phyloP scores from a whole-genome alignment of 2,113 vertebrate species.

The Oceanites oceanicus region DNA sequence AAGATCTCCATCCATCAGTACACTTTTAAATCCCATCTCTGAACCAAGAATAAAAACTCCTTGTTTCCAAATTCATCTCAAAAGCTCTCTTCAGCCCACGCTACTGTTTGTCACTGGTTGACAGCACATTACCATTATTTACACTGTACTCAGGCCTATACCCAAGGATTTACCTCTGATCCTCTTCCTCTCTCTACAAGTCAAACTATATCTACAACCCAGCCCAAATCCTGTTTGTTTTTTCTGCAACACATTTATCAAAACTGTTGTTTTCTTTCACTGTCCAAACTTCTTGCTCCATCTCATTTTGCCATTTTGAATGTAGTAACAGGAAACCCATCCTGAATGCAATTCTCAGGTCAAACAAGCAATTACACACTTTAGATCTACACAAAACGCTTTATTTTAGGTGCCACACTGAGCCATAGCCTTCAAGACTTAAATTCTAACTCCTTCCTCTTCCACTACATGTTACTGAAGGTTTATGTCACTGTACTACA shows the following conservation, averaged over 20 bases:
- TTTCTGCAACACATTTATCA: background rate
- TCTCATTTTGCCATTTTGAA: background rate
- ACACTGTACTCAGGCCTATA: background rate
- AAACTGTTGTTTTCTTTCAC: background rate
- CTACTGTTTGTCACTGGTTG: background rate
- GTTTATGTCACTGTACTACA: background rate
- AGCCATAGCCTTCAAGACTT: background rate
- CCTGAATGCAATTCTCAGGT: background rate
- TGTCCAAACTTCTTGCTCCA: background rate
- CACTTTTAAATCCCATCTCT: background rate
- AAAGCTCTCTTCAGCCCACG: background rate
- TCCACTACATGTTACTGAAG: background rate
- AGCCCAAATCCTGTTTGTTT: background rate
- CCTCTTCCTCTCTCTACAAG: background rate
- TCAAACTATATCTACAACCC: background rate
- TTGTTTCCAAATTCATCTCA: background rate
- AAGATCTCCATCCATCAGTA: background rate
- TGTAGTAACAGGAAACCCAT: background rate
- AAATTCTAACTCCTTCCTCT: background rate
- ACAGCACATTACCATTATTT: background rate
- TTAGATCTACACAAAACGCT: background rate
- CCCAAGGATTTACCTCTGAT: background rate
- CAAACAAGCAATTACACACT: background rate
- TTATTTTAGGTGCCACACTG: background rate
- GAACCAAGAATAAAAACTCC: background rate